These are phyloP conservation scores for Ectemnius lituratus DNA, from an alignment of 2,888 invertebrate species.

Conservation along the genomic window DNA sequence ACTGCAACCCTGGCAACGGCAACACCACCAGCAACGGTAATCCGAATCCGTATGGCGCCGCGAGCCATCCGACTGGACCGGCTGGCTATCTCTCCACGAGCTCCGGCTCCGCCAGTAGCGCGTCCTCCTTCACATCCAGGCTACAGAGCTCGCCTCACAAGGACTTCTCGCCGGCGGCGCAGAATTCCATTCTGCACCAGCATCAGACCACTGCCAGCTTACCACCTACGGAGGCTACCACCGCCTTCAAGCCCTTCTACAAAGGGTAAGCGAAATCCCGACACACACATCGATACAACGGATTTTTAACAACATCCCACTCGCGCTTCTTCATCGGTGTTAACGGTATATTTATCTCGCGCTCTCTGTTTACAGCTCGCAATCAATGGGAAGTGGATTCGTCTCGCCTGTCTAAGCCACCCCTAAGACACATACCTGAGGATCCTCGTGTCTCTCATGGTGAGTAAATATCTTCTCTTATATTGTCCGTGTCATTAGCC, in stretches of 20 bases:
- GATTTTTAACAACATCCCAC: not conserved
- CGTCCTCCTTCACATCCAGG: slow-evolving; percentile 79
- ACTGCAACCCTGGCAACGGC: slow-evolving; percentile 82
- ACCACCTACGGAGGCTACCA: slow-evolving; percentile 76
- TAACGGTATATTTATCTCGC: not conserved
- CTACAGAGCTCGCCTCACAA: slow-evolving; percentile 77
- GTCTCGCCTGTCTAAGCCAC: slow-evolving; percentile 86
- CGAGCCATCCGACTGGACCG: slow-evolving; percentile 73
- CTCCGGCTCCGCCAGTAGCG: slow-evolving; percentile 81
- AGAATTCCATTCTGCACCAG: slow-evolving; percentile 74
- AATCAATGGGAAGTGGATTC: slow-evolving; percentile 85
- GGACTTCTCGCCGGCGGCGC: slow-evolving; percentile 73
- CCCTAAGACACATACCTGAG: slow-evolving; percentile 21
- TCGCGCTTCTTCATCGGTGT: not conserved
- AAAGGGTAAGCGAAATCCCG: slow-evolving; percentile 84
- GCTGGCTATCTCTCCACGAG: slow-evolving; percentile 80
- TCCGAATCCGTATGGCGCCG: slow-evolving; percentile 68
- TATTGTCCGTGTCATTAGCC: too few species aligned
- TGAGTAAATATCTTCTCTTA: slow-evolving; percentile 34
- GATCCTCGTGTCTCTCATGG: slow-evolving; percentile 44
- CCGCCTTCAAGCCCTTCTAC: slow-evolving; percentile 93
- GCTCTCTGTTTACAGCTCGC: slow-evolving; percentile 82
- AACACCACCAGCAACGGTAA: slow-evolving; percentile 66
- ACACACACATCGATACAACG: not conserved
- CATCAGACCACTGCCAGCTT: slow-evolving; percentile 75